A percentile compares a stretch with the other conserved stretches of the same genome.
Conservation (phyloP, 2,797 vertebrate species). For the Sebastes variabilis region DNA sequence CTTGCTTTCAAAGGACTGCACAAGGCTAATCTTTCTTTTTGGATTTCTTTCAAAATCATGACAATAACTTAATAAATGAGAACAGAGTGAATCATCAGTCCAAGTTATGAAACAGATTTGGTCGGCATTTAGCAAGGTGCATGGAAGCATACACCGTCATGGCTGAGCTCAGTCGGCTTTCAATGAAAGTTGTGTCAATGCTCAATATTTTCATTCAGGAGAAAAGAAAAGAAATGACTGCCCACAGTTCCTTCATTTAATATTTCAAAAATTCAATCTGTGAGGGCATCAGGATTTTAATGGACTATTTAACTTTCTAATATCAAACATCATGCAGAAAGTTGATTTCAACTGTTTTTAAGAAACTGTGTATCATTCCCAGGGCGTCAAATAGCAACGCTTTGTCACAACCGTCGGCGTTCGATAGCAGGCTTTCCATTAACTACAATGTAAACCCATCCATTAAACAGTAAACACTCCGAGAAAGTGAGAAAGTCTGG, state of each 20-base stretch:
- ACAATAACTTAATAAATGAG: conserved; percentile 18
- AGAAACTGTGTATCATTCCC: not conserved
- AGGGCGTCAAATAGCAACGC: too few relatives aligned
- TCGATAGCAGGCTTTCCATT: too few relatives aligned
- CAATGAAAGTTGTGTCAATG: not conserved
- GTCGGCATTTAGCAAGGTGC: conserved; percentile 12
- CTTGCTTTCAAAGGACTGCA: not conserved
- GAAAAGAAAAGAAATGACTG: not conserved
- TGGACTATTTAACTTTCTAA: not conserved
- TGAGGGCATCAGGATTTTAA: not conserved
- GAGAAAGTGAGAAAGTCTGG: too few relatives aligned
- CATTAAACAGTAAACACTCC: too few relatives aligned
- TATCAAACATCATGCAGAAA: not conserved
- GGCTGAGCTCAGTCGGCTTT: not conserved
- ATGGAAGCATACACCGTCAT: conserved; percentile 1
- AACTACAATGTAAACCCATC: too few relatives aligned
- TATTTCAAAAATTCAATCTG: not conserved
- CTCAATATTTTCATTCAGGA: not conserved
- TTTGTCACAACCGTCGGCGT: too few relatives aligned
- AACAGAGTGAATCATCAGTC: conserved; percentile 30
- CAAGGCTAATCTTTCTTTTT: conserved; percentile 5
- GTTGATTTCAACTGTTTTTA: not conserved
- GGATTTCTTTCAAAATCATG: conserved; percentile 16
- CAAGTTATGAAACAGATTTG: conserved; percentile 14
- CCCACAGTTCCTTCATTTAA: not conserved